Conservation (phyloP, 1,140 invertebrate species). For the Eumeta japonica region DNA sequence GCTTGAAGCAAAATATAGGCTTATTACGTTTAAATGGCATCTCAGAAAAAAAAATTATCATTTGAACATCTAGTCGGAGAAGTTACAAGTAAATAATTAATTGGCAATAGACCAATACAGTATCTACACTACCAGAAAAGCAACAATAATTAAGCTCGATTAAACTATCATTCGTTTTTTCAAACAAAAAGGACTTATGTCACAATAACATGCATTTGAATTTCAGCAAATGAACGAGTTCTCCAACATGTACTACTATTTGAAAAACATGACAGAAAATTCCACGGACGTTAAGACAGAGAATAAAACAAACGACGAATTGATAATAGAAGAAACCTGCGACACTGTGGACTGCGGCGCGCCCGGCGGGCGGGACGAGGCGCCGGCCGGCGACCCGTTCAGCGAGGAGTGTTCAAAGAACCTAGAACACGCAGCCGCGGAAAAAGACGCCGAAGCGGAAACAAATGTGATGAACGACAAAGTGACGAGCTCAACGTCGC, state of each 20-base stretch:
- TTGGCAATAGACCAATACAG: no score
- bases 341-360: conserved; percentile 37
- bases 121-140: no score
- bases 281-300: conserved; percentile 34
- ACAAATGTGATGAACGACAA: conserved; percentile 20
- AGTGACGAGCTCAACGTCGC: conserved; percentile 32
- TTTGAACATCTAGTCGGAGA: no score
- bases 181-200: conserved; percentile 6
- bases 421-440: conserved; percentile 30
- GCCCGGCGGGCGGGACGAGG: conserved; percentile 9
- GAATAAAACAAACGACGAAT: conserved; percentile 24
- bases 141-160: no score
- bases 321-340: conserved; percentile 34
- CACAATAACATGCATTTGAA: conserved; percentile 4
- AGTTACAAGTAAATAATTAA: no score
- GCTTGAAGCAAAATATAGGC: no score
- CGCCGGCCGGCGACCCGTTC: conserved; percentile 38
- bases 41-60: no score
- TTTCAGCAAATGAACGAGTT: conserved; percentile 73
- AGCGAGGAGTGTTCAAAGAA: conserved; percentile 52
- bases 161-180: no score
- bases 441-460: no score
- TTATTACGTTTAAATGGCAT: no score
- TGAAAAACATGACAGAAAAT: conserved; percentile 73
- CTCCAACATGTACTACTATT: conserved; percentile 78